Evolutionary conservation across 2,888 invertebrate genomes (phyloP).

Genomic region (Yponomeuta cagnagella): DNA sequence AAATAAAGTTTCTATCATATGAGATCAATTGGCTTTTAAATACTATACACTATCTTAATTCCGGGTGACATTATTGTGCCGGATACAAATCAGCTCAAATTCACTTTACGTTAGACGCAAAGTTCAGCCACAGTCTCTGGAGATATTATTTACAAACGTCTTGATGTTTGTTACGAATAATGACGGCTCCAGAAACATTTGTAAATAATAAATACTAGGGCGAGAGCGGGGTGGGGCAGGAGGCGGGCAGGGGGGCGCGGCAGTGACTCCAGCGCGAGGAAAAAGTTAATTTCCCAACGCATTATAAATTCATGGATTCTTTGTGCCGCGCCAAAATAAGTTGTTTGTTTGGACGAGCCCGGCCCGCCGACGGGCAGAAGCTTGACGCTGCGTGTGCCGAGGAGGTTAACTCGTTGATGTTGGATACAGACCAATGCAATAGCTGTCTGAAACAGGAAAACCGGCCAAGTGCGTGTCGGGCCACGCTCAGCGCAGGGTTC

Average conservation of each 20-base stretch:
- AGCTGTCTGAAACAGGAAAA: not conserved
- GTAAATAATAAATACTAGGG: conserved; percentile 22
- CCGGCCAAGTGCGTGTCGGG: no score
- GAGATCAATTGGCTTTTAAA: no score
- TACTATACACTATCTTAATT: no score
- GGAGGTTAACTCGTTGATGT: no score
- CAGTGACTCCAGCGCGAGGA: conserved; percentile 36
- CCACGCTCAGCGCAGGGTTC: no score
- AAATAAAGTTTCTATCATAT: no score
- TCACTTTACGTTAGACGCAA: no score
- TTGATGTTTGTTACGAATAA: not conserved
- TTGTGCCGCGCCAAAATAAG: conserved; percentile 59
- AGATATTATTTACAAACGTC: not conserved
- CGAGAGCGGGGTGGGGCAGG: conserved; percentile 18
- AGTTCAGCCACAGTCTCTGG: not conserved
- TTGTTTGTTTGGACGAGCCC: conserved; percentile 55
- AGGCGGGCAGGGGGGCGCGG: conserved; percentile 16
- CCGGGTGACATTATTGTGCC: no score
- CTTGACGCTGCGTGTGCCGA: conserved; percentile 1
- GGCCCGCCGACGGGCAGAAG: not conserved
- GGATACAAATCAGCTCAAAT: no score
- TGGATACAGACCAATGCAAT: no score
- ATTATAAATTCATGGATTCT: conserved; percentile 70
- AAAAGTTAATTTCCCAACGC: conserved; percentile 64
- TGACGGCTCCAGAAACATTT: conserved; percentile 13